Evolutionary conservation across 1,140 invertebrate genomes (phyloP), one percentile per base, ranked within the genome.

Genomic region (Panulirus ornatus): DNA sequence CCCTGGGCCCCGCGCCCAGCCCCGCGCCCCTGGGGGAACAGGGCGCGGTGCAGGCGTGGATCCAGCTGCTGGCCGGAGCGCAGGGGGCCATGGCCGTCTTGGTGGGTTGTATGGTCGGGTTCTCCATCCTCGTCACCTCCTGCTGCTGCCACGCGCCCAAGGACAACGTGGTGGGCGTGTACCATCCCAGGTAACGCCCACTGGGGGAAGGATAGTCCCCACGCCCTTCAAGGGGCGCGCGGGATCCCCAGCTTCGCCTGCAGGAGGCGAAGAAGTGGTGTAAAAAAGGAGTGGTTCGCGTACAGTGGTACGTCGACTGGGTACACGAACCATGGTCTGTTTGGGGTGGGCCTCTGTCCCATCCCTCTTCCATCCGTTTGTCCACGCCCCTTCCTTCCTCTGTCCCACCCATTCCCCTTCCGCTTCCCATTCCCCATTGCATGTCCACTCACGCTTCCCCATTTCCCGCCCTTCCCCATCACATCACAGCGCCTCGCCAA

Each of bases 101-200:
- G 38, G 75, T 88, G 63, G 86, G 86, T 30, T 76, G 76, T 5
- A 81, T 88, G 75, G 75, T 88, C 16, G 86, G 51, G 0, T 58
- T 47, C 11, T 11, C 78, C 22, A 88, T 88, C 38, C 27, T 88
- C n/a, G 58, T 88, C 11, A 88, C 78, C 1, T 81, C 86, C n/a
- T 82, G 86, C n/a, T 88, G 86, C 42, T 79, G 86, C 47, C 66
- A 81, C 27, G 47, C 75, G 19, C 86, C 78, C 27, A 78, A 78
- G 42, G 86, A 88, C 54, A 88, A 88, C 47, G 86, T 88, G 3
- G 86, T 88, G 36, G 86, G 86, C 58, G 76, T 88, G n/a, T 88
- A 88, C 40, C 86, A 79, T 27, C 75, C 75, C 40, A 79, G 85
- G 75, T 87, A 70, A 85, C 71, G n/a, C 82, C 14, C 36, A 58